Evolutionary conservation across 2,797 vertebrate genomes (phyloP), one percentile per base, ranked within the genome.

Genomic region (Lepilemur septentrionalis): DNA sequence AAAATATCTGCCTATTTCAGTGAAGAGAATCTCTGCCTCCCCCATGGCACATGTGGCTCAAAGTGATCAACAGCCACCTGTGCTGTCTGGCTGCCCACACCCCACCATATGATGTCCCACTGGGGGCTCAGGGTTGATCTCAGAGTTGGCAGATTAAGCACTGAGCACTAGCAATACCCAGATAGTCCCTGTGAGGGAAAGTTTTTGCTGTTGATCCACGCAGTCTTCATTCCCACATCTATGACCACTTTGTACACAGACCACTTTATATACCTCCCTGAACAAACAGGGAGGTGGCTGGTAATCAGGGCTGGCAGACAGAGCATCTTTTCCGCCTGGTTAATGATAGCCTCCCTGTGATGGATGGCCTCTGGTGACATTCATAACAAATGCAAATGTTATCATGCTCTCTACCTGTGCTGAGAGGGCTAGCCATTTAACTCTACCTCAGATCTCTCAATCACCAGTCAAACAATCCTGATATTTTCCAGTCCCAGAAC

Each of bases 381-480:
- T 73, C 0, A 5, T 4, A 2, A 10, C 7, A 7, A 3, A 1
- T 6, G 14, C 2, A 46, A 4, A 28, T 1, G 0, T 6, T 30
- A 6, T 3, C 12, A 9, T 20, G 30, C 7, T 13, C 5, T 32
- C 8, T 81, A 30, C 14, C 43, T 1, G 3, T 6, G 18, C 1
- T 43, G 50, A 41, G 3, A 2, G 0, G 14, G 35, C 15, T 28
- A 28, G 38, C 32, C 15, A 32, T 4, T 35, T 17, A 13, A 41
- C 8, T 32, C 10, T 25, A 59, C 15, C 3, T 48, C 7, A 82
- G 11, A 18, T 41, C 43, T 67, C 11, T 30, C 38, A 23, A 48
- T 23, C n/a, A n/a, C 2, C 22, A 17, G 0, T 70, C 23, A 65
- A 22, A 4, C 46, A 55, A 28, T 61, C 8, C 28, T 52, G 30